Evolutionary conservation across 2,797 vertebrate genomes (phyloP).

Genomic region (Syngnathus acus): DNA sequence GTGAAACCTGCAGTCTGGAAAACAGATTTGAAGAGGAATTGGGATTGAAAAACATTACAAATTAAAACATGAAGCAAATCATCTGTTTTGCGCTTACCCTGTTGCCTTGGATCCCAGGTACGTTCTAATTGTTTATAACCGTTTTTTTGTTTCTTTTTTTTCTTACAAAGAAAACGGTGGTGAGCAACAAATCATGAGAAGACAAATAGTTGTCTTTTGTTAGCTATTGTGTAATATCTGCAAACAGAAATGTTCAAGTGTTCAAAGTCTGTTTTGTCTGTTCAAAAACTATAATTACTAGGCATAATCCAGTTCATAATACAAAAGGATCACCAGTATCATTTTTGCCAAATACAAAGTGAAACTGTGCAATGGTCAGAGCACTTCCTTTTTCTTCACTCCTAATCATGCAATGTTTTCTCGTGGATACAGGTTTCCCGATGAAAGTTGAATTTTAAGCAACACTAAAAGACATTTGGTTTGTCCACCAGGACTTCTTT

Average conservation of each 20-base stretch:
- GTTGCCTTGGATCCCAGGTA: constrained; percentile 62
- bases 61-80: constrained; percentile 35
- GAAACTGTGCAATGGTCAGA: constrained; percentile 4
- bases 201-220: not conserved
- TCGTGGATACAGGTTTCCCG: not conserved
- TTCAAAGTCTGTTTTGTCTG: constrained; percentile 33
- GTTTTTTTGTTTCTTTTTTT: not conserved
- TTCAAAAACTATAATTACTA: constrained; percentile 20
- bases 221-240: not conserved
- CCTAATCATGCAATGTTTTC: constrained; percentile 5
- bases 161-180: not conserved
- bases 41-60: not conserved
- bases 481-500: constrained; percentile 36
- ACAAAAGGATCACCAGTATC: constrained; percentile 1
- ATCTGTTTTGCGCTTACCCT: constrained; percentile 29
- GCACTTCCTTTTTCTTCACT: constrained; percentile 3
- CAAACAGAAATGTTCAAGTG: constrained; percentile 13
- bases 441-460: constrained; percentile 5
- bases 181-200: not conserved
- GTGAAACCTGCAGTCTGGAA: constrained; percentile 14
- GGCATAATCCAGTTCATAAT: constrained; percentile 33
- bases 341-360: constrained; percentile 20
- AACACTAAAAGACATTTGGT: constrained; percentile 2
- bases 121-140: not conserved
- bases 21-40: not conserved